phyloP scores from a whole-genome alignment of 2,888 invertebrate species.

The Tenodera sinensis region DNA sequence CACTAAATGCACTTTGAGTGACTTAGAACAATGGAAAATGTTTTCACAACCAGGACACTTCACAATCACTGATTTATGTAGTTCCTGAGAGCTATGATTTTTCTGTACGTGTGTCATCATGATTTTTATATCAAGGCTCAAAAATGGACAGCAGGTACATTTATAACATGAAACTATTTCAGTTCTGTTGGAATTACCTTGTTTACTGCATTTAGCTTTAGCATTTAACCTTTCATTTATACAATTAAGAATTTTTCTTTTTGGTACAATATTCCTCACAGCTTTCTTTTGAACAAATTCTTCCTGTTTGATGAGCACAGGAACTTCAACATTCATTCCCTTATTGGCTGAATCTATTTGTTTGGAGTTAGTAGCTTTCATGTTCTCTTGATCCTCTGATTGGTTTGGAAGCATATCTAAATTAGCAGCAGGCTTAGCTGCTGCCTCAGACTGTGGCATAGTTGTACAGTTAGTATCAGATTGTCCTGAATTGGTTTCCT shows the following conservation, averaged over 20 bases:
- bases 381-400: background rate
- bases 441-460: background rate
- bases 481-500: background rate
- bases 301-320: background rate
- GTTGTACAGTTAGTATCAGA: background rate
- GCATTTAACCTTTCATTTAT: background rate
- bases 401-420: background rate
- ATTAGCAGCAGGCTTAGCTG: background rate
- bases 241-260: background rate
- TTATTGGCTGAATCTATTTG: background rate
- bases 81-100: slow-evolving; percentile 11
- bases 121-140: slow-evolving; percentile 18
- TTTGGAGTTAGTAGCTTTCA: background rate
- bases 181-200: background rate
- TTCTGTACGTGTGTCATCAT: slow-evolving; percentile 17
- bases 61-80: background rate
- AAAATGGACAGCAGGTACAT: slow-evolving; percentile 27
- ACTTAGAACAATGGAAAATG: slow-evolving; percentile 41
- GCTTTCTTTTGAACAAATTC: background rate
- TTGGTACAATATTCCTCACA: background rate
- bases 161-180: slow-evolving; percentile 26
- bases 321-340: background rate
- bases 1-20: slow-evolving; percentile 60
- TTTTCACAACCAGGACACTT: slow-evolving; percentile 27
- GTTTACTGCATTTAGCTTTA: background rate